These are phyloP conservation scores for Drosophila pseudotakahashii DNA, from an alignment of 2,888 invertebrate genomes.

Conservation along the genomic window DNA sequence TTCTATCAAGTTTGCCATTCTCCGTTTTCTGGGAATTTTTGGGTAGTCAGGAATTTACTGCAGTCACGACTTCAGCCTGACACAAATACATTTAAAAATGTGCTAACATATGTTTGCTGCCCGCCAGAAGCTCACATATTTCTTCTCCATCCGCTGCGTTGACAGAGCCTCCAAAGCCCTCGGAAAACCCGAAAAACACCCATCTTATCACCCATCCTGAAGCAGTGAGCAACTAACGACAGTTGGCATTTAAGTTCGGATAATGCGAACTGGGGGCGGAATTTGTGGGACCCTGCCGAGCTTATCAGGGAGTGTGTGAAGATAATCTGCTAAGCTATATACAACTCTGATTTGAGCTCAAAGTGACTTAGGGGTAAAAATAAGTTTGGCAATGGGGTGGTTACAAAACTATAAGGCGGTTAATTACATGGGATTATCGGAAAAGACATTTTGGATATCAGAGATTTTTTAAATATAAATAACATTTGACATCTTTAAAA, in stretches of 20 bases:
- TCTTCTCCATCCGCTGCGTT: constrained; percentile 23
- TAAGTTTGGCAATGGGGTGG: neutral
- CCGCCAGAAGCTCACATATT: constrained; percentile 46
- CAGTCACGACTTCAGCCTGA: constrained; percentile 70
- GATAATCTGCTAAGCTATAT: constrained; percentile 48
- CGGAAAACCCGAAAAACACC: neutral
- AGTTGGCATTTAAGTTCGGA: constrained; percentile 43
- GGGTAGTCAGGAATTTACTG: constrained; percentile 68
- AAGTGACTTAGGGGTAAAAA: constrained; percentile 9
- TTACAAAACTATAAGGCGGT: neutral
- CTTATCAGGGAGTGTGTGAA: constrained; percentile 25
- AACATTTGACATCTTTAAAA: too few relatives aligned
- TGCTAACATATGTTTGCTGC: constrained; percentile 39
- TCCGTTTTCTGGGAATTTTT: constrained; percentile 45
- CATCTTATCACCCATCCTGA: constrained; percentile 39
- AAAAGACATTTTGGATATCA: too few relatives aligned
- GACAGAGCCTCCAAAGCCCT: constrained; percentile 14
- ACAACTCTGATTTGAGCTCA: constrained; percentile 32
- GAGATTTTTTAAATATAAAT: too few relatives aligned
- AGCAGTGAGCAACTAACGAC: constrained; percentile 34
- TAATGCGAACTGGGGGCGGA: constrained; percentile 23
- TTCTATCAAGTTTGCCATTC: constrained; percentile 33
- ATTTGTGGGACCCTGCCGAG: neutral
- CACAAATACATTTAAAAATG: constrained; percentile 66
- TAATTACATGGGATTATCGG: neutral